Evolutionary conservation across 2,888 invertebrate species (phyloP).

Genomic region (Apamea sordens): DNA sequence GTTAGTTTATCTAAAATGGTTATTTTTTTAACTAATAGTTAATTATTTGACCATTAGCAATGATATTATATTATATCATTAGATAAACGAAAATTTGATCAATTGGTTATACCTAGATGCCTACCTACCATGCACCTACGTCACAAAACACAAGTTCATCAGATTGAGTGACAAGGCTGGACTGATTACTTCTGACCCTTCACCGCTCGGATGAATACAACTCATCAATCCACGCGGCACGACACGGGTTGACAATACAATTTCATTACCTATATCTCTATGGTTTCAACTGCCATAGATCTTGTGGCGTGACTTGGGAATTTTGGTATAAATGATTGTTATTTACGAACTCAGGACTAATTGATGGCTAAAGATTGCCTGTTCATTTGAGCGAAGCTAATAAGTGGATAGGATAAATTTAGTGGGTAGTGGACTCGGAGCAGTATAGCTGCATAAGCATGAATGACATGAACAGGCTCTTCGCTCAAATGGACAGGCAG

Average conservation of each 20-base stretch:
- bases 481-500: neutral
- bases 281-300: constrained; percentile 23
- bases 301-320: constrained; percentile 19
- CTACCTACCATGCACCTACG: constrained; percentile 14
- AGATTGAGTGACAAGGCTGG: constrained; percentile 59
- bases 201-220: constrained; percentile 48
- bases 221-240: constrained; percentile 53
- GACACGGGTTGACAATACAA: constrained; percentile 59
- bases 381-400: neutral
- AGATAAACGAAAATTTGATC: no score
- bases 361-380: no score
- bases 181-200: constrained; percentile 57
- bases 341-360: neutral
- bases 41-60: no score
- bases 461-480: neutral
- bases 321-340: constrained; percentile 15
- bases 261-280: constrained; percentile 42
- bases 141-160: constrained; percentile 45
- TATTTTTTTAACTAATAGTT: no score
- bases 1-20: no score
- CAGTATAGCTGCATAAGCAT: neutral
- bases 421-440: neutral
- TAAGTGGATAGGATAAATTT: neutral
- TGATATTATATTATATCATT: no score
- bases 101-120: neutral